Evolutionary conservation across 2,113 vertebrate species (phyloP), one percentile per base, ranked within the genome.

Genomic region (Stomatorhinus ivindoensis): DNA sequence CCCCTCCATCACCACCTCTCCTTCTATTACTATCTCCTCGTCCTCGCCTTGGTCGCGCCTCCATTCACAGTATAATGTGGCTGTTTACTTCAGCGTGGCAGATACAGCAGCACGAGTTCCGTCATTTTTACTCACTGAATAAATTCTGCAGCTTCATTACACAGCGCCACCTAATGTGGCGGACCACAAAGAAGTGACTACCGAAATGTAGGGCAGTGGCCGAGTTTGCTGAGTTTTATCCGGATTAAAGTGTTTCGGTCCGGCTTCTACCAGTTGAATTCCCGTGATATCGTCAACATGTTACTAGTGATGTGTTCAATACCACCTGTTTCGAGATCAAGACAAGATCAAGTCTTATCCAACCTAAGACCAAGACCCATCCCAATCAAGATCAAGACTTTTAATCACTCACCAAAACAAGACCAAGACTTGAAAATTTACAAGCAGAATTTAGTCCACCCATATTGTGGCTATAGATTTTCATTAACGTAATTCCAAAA

Each of bases 11-110:
- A 5, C 93, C 94, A 3, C 94, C 93, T 83, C 42, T 83, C 93
- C 94, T 93, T 91, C 5, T 95, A 93, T 94, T 94, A 2, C 93
- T 50, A 2, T 93, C 93, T 3, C 95, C 94, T 42, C 95, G 92
- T 27, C 89, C 93, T 82, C 93, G 90, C 24, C 8, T 92, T 42
- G 65, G 50, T 92, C 92, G 94, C 0, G 48, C 90, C 31, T 96
- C 95, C 95, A 96, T 96, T 39, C 39, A 24, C 39, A 0, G 19
- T 24, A 17, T 1, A 44, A 42, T 10, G 46, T n/a, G 17, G 2
- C 7, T 47, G 44, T 9, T 44, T 83, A 83, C 44, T 83, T 46
- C 7, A 65, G 61, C 24, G n/a, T 39, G 69, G 27, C 35, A 76
- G 5, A 76, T 17, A 76, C 69, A 73, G 69, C 31, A 15, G 31